Percentiles rank a stretch among this genome's conserved stretches.
phyloP scores from a whole-genome alignment of 1,140 invertebrate species.

The Caenorhabditis tropicalis region DNA sequence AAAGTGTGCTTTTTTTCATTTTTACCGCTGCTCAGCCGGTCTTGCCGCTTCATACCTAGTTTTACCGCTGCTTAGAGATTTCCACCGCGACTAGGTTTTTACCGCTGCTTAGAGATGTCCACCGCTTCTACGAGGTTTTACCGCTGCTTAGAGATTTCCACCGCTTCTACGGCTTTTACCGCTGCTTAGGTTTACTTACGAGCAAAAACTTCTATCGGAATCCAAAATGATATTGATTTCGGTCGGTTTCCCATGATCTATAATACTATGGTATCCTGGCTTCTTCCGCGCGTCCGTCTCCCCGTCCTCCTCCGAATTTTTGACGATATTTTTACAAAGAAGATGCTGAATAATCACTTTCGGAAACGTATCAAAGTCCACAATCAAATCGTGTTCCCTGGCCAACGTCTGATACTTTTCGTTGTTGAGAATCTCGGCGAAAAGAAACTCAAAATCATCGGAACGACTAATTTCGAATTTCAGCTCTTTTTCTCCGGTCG shows the following conservation, averaged over 20 bases:
- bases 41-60: too few relatives aligned
- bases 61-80: too few relatives aligned
- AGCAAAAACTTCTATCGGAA: neutral
- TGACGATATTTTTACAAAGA: conserved; percentile 12
- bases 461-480: neutral
- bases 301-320: neutral
- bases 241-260: neutral
- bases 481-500: conserved; percentile 2
- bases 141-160: too few relatives aligned
- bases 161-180: too few relatives aligned
- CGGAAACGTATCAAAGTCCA: conserved; percentile 9
- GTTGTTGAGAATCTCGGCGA: conserved; percentile 1
- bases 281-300: neutral
- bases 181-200: too few relatives aligned
- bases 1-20: too few relatives aligned
- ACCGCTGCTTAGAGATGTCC: too few relatives aligned
- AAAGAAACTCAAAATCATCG: neutral
- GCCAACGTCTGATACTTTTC: conserved; percentile 10
- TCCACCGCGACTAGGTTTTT: too few relatives aligned
- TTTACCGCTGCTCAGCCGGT: too few relatives aligned
- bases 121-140: too few relatives aligned
- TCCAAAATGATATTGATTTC: conserved; percentile 19
- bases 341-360: conserved; percentile 30
- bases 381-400: neutral
- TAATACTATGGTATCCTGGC: conserved; percentile 11